phyloP scores from a whole-genome alignment of 2,888 invertebrate genomes.

The Anodontia alba region DNA sequence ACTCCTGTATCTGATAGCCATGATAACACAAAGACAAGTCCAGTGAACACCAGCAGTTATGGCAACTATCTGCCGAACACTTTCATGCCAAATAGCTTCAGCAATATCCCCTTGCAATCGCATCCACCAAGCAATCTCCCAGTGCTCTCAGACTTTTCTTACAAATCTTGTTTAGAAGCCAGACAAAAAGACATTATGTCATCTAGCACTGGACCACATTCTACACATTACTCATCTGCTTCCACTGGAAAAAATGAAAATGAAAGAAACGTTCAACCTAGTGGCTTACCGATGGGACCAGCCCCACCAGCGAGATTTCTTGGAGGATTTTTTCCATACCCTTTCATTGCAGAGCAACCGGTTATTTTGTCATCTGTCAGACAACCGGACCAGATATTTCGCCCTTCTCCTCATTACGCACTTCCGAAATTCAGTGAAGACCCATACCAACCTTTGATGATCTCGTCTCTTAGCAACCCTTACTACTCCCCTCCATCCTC shows the following conservation, averaged over 20 bases:
- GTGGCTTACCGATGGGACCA: conserved; percentile 26
- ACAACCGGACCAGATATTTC: conserved; percentile 64
- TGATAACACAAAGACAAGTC: background rate
- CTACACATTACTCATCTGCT: conserved; percentile 16
- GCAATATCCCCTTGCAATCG: background rate
- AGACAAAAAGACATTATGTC: conserved; percentile 28
- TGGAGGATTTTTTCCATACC: conserved; percentile 73
- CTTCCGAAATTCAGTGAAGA: conserved; percentile 61
- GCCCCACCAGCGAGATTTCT: conserved; percentile 45
- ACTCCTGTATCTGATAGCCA: background rate
- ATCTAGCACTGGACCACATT: background rate
- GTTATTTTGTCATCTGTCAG: conserved; percentile 72
- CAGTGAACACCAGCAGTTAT: background rate
- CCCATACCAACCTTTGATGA: conserved; percentile 71
- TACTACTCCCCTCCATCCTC: conserved; percentile 63
- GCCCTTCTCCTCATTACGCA: conserved; percentile 66
- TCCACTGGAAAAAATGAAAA: conserved; percentile 17
- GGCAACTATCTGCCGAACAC: background rate
- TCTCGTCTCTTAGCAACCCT: conserved; percentile 75
- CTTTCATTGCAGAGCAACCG: conserved; percentile 75
- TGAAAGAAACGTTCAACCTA: conserved; percentile 17
- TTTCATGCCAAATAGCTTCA: background rate
- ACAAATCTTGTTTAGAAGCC: conserved; percentile 31
- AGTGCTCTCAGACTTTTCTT: conserved; percentile 62
- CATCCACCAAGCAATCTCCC: conserved; percentile 46